phyloP scores from a whole-genome alignment of 1,140 invertebrate genomes.

The Drosophila ohnishii region DNA sequence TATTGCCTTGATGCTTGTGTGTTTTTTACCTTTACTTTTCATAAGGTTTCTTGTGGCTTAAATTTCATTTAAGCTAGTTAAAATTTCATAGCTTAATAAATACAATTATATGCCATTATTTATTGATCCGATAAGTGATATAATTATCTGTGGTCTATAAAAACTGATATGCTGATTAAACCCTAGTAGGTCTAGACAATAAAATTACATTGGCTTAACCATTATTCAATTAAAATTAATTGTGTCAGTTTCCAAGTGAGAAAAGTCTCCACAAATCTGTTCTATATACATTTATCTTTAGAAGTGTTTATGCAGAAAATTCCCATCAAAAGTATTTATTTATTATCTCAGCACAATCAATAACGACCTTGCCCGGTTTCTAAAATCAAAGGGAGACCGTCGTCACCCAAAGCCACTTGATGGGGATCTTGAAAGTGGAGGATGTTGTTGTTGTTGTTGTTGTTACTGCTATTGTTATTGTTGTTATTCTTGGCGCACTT shows the following conservation, averaged over 20 bases:
- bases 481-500: slow-evolving; percentile 35
- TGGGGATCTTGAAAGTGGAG: slow-evolving; percentile 19
- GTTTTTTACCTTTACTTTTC: neutral
- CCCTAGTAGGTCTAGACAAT: neutral
- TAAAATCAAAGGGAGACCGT: slow-evolving; percentile 50
- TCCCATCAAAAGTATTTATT: neutral
- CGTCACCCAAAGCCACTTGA: slow-evolving; percentile 12
- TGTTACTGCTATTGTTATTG: slow-evolving; percentile 16
- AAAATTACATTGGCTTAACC: neutral
- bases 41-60: neutral
- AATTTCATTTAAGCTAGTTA: neutral
- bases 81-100: neutral
- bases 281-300: neutral
- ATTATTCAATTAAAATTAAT: neutral
- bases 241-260: too few species aligned
- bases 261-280: neutral
- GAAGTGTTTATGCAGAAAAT: neutral
- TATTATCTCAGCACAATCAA: slow-evolving; percentile 45
- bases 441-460: slow-evolving; percentile 22
- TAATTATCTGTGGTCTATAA: neutral
- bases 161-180: neutral
- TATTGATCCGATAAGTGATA: neutral
- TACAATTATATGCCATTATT: neutral
- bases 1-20: neutral
- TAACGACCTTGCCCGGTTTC: slow-evolving; percentile 70